phyloP scores from a whole-genome alignment of 2,113 vertebrate genomes.

The Ornithorhynchus anatinus region DNA sequence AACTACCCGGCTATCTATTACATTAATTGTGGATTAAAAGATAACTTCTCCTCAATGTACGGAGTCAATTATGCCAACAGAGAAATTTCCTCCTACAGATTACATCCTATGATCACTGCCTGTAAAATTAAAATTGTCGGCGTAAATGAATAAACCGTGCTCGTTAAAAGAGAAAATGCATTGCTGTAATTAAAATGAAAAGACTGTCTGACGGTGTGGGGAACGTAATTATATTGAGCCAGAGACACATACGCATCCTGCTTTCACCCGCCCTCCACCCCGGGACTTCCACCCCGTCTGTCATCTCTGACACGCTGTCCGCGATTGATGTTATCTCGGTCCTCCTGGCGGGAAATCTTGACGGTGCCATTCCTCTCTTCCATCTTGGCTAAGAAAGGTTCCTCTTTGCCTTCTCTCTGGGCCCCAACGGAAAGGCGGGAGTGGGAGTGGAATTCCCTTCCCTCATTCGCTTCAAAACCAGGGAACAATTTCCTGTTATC shows the following conservation, averaged over 20 bases:
- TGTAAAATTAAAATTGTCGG: constrained; percentile 75
- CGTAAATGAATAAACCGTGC: constrained; percentile 72
- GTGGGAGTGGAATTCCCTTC: not conserved
- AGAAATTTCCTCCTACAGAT: constrained; percentile 68
- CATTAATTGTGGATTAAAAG: constrained; percentile 73
- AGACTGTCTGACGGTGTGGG: constrained; percentile 66
- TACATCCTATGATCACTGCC: constrained; percentile 65
- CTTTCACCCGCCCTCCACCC: constrained; percentile 17
- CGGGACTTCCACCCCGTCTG: constrained; percentile 33
- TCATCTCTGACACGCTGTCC: constrained; percentile 20
- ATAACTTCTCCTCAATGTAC: constrained; percentile 69
- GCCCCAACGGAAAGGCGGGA: not conserved
- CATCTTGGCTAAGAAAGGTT: not conserved
- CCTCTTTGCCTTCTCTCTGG: not conserved
- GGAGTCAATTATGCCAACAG: constrained; percentile 72
- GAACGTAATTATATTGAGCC: constrained; percentile 67
- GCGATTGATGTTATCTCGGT: not conserved
- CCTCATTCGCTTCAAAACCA: not conserved
- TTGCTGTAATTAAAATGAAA: constrained; percentile 75
- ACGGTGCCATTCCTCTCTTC: constrained; percentile 8
- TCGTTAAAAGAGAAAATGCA: constrained; percentile 74
- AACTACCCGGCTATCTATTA: constrained; percentile 70
- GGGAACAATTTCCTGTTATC: not conserved
- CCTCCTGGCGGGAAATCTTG: not conserved
- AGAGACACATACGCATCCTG: not conserved